Percentiles rank a stretch among this genome's conserved stretches.
Conservation (phyloP, 1,140 invertebrate species). For the Acromyrmex heyeri region DNA sequence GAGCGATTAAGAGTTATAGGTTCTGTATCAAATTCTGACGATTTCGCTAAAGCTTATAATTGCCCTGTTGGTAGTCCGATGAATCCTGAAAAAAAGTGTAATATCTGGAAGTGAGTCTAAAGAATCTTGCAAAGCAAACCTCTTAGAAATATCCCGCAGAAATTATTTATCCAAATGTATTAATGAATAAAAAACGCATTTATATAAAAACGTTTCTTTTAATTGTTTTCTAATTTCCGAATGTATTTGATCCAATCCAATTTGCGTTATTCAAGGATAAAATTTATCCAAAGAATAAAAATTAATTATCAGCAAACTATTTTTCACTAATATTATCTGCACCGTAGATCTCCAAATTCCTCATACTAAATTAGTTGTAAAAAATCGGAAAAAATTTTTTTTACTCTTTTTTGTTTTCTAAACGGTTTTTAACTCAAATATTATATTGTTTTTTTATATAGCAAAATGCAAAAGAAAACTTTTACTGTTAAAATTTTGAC, state of each 20-base stretch:
- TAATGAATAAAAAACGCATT: not conserved
- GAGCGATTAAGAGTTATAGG: conserved; percentile 59
- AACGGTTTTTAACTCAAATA: too few species aligned
- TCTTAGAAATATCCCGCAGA: not conserved
- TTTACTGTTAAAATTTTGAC: too few species aligned
- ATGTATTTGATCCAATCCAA: not conserved
- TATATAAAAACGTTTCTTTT: not conserved
- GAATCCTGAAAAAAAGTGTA: conserved; percentile 67
- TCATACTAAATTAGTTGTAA: too few species aligned
- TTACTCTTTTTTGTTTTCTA: too few species aligned
- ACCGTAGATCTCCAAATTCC: too few species aligned
- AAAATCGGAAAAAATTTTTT: too few species aligned
- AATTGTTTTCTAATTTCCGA: not conserved
- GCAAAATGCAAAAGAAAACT: too few species aligned
- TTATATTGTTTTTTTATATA: too few species aligned
- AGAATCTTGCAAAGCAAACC: not conserved
- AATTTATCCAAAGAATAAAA: not conserved
- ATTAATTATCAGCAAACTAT: not conserved
- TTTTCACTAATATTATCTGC: too few species aligned
- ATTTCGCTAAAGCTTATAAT: conserved; percentile 63
- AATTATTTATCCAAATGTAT: not conserved
- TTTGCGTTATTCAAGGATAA: not conserved
- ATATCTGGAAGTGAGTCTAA: conserved; percentile 53
- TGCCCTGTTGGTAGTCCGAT: conserved; percentile 59
- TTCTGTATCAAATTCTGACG: conserved; percentile 45